phyloP scores from a whole-genome alignment of 2,888 invertebrate genomes.

The Baccha elongata region DNA sequence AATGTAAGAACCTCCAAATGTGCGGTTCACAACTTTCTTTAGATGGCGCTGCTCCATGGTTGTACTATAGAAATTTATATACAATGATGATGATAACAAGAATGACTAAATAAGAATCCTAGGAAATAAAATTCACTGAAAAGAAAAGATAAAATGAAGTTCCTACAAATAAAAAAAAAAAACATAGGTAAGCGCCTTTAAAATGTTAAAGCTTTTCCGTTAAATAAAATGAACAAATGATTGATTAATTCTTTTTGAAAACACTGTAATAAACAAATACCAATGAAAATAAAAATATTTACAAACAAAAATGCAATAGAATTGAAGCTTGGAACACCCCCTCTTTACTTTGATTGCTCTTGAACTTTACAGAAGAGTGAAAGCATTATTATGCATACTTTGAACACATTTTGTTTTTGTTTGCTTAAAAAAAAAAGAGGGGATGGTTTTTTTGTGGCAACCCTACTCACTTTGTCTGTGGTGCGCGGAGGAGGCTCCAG shows the following conservation, averaged over 20 bases:
- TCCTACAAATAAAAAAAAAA: no score
- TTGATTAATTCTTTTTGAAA: conserved; percentile 48
- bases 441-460: conserved; percentile 73
- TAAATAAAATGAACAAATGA: no score
- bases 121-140: no score
- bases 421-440: background rate
- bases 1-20: no score
- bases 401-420: conserved; percentile 1
- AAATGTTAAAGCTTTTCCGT: no score
- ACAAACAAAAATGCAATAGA: background rate
- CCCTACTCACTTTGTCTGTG: conserved; percentile 75
- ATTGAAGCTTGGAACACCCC: background rate
- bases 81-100: no score
- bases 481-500: conserved; percentile 38
- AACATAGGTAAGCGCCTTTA: no score
- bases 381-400: conserved; percentile 2
- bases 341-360: background rate
- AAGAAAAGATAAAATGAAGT: no score
- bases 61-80: no score
- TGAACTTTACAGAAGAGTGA: background rate
- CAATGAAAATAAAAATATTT: background rate
- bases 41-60: no score
- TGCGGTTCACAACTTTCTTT: no score
- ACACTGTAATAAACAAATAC: conserved; percentile 21
- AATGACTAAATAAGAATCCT: no score